These are phyloP conservation scores for Masnerella sp. DNA, from an alignment of 2,888 invertebrate genomes.

Conservation along the genomic window DNA sequence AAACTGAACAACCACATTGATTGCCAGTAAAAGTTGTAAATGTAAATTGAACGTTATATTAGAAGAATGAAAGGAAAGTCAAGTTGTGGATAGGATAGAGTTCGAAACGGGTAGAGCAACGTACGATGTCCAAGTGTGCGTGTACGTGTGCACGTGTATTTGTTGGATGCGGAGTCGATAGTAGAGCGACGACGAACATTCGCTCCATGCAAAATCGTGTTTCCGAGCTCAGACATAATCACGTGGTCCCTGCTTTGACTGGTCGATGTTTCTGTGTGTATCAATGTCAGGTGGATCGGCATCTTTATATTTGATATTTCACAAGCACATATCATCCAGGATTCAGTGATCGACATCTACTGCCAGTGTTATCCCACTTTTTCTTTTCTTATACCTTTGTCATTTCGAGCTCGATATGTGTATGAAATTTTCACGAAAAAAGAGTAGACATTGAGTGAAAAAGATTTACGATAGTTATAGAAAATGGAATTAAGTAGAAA, in stretches of 20 bases:
- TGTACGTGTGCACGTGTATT: not conserved
- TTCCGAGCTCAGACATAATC: slow-evolving; percentile 83
- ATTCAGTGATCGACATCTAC: slow-evolving; percentile 37
- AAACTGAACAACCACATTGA: too few species aligned
- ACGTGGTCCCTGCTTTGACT: slow-evolving; percentile 83
- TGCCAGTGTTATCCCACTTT: slow-evolving; percentile 50
- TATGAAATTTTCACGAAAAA: too few species aligned
- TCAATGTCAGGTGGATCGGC: slow-evolving; percentile 57
- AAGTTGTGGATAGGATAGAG: slow-evolving; percentile 15
- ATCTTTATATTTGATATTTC: slow-evolving; percentile 36
- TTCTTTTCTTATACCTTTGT: too few species aligned
- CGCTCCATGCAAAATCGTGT: slow-evolving; percentile 91
- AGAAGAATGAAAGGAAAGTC: not conserved
- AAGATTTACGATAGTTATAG: too few species aligned
- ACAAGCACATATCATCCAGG: slow-evolving; percentile 31
- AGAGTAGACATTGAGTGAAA: too few species aligned
- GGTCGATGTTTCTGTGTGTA: slow-evolving; percentile 75
- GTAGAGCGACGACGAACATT: slow-evolving; percentile 79
- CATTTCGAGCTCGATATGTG: too few species aligned
- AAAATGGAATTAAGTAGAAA: too few species aligned
- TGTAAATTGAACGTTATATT: too few species aligned
- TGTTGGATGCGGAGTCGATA: slow-evolving; percentile 77
- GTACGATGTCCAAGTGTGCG: not conserved
- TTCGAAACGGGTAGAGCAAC: not conserved
- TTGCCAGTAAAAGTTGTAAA: too few species aligned